Conservation (phyloP, 2,797 vertebrate species). For the Spheniscus humboldti region DNA sequence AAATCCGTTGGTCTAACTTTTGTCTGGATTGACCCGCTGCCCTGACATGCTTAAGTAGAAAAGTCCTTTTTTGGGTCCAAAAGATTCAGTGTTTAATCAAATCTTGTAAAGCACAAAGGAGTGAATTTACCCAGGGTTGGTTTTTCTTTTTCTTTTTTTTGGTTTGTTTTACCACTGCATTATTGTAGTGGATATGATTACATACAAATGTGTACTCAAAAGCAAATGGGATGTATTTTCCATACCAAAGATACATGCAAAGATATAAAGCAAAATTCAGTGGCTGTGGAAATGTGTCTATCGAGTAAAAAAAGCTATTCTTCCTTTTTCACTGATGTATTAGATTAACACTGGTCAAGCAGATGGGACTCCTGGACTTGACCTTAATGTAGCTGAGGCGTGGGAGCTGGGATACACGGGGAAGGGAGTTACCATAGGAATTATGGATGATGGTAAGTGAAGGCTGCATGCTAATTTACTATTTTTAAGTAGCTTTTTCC, state of each 20-base stretch:
- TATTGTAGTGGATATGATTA: not conserved
- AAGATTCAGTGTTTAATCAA: not conserved
- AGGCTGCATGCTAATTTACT: not conserved
- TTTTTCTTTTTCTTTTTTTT: not conserved
- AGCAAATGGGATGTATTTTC: not conserved
- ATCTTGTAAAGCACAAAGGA: not conserved
- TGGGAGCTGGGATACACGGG: slow-evolving; percentile 98
- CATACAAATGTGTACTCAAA: not conserved
- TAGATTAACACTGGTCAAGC: slow-evolving; percentile 99
- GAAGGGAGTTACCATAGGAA: slow-evolving; percentile 96
- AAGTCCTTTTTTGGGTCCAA: not conserved
- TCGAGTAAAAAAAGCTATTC: slow-evolving; percentile 26
- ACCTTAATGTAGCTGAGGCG: slow-evolving; percentile 98
- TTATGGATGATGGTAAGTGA: slow-evolving; percentile 97
- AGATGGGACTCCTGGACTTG: slow-evolving; percentile 95
- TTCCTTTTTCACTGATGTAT: slow-evolving; percentile 44
- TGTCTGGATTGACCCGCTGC: not conserved
- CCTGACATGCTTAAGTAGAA: not conserved
- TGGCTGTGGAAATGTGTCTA: not conserved
- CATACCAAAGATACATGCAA: not conserved
- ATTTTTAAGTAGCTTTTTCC: not conserved
- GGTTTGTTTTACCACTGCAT: not conserved
- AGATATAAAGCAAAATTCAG: not conserved
- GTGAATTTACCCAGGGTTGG: not conserved
- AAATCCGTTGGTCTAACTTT: not conserved